These are phyloP conservation scores for Hippolais icterina DNA, from an alignment of 2,113 vertebrate species.

Conservation along the genomic window DNA sequence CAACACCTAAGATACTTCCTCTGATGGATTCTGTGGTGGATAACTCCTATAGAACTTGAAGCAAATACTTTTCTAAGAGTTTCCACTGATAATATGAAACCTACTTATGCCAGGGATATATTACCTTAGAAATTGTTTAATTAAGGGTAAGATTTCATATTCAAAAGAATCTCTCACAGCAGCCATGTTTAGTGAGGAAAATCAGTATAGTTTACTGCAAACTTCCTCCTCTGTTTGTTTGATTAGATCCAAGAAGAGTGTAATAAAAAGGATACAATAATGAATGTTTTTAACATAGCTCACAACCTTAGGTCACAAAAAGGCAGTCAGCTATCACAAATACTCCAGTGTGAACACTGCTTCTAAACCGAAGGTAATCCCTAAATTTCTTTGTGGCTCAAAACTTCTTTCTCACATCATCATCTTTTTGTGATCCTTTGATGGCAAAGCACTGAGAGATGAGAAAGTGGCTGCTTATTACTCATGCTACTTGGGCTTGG, in stretches of 20 bases:
- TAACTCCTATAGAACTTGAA: neutral
- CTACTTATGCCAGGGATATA: neutral
- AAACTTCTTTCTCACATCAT: neutral
- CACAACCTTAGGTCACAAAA: neutral
- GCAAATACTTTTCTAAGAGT: neutral
- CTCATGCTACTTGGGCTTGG: neutral
- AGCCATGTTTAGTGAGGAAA: neutral
- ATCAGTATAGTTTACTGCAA: neutral
- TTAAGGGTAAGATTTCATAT: neutral
- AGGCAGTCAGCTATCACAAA: neutral
- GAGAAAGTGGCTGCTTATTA: neutral
- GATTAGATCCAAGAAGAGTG: neutral
- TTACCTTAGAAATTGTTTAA: neutral
- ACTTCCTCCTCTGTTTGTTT: neutral
- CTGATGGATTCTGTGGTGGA: neutral
- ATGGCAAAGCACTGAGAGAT: neutral
- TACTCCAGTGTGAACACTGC: neutral
- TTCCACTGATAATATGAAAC: neutral
- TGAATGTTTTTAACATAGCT: neutral
- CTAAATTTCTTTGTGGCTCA: neutral
- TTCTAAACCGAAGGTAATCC: neutral
- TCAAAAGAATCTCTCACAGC: neutral
- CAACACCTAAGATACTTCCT: neutral
- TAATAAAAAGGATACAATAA: neutral
- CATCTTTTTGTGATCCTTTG: neutral